phyloP scores from a whole-genome alignment of 1,140 invertebrate species.

The Psix sp. region DNA sequence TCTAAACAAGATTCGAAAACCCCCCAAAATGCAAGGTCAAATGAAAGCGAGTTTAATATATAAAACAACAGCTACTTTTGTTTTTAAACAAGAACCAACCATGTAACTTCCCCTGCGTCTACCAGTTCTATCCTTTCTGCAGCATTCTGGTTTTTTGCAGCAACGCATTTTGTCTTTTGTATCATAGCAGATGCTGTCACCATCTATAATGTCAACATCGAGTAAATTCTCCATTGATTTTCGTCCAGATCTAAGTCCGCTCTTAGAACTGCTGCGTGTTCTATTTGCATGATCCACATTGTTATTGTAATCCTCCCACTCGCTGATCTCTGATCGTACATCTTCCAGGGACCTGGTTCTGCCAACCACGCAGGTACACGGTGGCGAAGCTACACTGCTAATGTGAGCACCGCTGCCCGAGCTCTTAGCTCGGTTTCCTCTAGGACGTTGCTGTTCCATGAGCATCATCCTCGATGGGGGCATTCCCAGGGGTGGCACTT shows the following conservation, averaged over 20 bases:
- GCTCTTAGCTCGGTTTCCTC: slow-evolving; percentile 65
- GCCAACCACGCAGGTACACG: slow-evolving; percentile 79
- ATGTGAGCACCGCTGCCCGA: slow-evolving; percentile 60
- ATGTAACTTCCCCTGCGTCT: slow-evolving; percentile 73
- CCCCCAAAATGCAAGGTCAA: no score
- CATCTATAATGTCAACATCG: slow-evolving; percentile 73
- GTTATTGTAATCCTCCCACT: slow-evolving; percentile 80
- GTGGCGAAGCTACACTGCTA: slow-evolving; percentile 67
- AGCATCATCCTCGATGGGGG: slow-evolving; percentile 71
- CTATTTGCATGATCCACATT: slow-evolving; percentile 79
- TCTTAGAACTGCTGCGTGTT: slow-evolving; percentile 73
- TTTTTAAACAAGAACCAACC: slow-evolving; percentile 63
- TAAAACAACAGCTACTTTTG: no score
- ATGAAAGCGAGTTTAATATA: no score
- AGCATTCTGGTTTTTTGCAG: slow-evolving; percentile 54
- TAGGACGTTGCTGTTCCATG: slow-evolving; percentile 72
- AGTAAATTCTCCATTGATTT: slow-evolving; percentile 84
- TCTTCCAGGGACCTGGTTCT: slow-evolving; percentile 84
- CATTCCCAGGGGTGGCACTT: slow-evolving; percentile 59
- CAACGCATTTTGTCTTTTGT: slow-evolving; percentile 47
- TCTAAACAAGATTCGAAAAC: no score
- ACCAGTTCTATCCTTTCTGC: slow-evolving; percentile 60
- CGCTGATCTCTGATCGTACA: slow-evolving; percentile 81
- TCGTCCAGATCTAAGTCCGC: slow-evolving; percentile 63
- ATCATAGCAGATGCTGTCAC: slow-evolving; percentile 60